A percentile compares a stretch with the other conserved stretches of the same genome.
Conservation (phyloP, 2,797 vertebrate genomes). For the Sus cebifrons region DNA sequence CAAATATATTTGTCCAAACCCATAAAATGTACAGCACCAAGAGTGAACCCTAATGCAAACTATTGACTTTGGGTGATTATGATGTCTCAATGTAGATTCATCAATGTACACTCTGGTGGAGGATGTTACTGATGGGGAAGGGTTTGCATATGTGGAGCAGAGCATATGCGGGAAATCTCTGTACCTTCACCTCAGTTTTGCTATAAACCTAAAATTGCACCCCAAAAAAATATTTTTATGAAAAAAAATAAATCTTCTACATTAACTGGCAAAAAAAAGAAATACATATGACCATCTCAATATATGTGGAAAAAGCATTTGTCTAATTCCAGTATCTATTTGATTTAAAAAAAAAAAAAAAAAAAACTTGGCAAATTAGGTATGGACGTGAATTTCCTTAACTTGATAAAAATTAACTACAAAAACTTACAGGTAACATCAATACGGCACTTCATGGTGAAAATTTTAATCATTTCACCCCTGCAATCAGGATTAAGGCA, state of each 20-base stretch:
- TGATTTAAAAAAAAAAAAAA: background rate
- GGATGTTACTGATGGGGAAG: no score
- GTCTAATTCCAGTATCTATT: background rate
- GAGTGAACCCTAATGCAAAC: no score
- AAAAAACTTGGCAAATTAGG: background rate
- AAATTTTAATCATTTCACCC: background rate
- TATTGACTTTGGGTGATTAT: no score
- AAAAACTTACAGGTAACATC: background rate
- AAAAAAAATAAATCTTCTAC: background rate
- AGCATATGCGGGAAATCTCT: no score
- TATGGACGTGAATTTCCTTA: background rate
- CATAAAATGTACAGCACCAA: background rate
- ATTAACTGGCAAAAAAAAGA: background rate
- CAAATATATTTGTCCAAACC: background rate
- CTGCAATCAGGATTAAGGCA: background rate
- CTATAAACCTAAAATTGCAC: background rate
- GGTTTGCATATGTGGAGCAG: no score
- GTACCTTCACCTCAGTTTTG: no score
- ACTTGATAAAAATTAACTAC: background rate
- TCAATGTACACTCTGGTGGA: no score
- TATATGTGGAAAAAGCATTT: background rate
- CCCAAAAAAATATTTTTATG: background rate
- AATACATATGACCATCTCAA: background rate
- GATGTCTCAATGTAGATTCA: no score
- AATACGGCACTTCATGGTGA: background rate